Base-by-base conservation (phyloP, 2,888 invertebrate species). In the Synergus laeviventris region DNA sequence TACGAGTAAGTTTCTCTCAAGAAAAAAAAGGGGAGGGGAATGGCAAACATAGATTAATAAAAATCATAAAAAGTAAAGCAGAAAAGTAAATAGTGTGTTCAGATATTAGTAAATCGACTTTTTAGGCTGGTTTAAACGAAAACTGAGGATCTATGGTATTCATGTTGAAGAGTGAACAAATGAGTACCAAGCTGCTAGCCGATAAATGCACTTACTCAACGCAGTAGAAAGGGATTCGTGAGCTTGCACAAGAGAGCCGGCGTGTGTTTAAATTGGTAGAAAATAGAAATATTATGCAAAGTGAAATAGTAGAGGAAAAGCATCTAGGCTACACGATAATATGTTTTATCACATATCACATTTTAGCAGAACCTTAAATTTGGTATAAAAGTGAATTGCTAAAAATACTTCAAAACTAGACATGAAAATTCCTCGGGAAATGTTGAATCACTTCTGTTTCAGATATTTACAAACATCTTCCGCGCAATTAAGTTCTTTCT, bases 121-220 rank as follows among this genome's bases (percentile, higher is more conserved):
- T 12, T 12, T 59, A 7, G 14, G 14, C 18, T 59, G 3, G 24
- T 18, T 21, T 14, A 11, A 59, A 59, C 59, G 24, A 59, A 24
- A 59, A 14, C 59, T 59, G 1, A 12, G 59, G 18, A 24, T 24
- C 12, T 59, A n/a, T n/a, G n/a, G n/a, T n/a, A 59, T 3, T 21
- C 18, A 60, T 42, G 61, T 14, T 21, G 42, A 16, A 21, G 74
- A 81, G 74, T 64, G 21, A 59, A 59, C 24, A 59, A 59, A 12
- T 14, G 59, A 59, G 78, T 81, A 83, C 79, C 77, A 81, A 79
- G 75, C 81, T 76, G 74, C 80, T 73, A 79, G 78, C 80, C 81
- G 80, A 81, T 83, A 83, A 83, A 83, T 83, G 82, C 77, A 76
- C 81, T 84, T 83, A 83, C 79, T 59, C 62, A 59, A 5, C 78